Base-by-base conservation (phyloP, 2,888 invertebrate species). In the Lepidocyrtoides sp. region DNA sequence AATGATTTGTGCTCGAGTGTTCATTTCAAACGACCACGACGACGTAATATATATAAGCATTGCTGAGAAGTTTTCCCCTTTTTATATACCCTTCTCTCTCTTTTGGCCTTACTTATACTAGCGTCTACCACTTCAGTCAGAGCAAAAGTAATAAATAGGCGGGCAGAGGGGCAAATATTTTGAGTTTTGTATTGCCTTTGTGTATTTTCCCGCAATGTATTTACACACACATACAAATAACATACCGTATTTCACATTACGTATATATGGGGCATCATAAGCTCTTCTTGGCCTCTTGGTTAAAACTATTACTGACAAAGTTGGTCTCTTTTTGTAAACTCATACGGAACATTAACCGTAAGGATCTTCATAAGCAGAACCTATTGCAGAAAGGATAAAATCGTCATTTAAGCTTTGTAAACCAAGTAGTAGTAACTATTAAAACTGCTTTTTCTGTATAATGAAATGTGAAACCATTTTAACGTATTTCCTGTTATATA, bases 1-100 rank as follows among this genome's bases (percentile, higher is more conserved):
- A 81, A 60, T 81, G 81, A 81, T 81, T 81, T 81, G 81, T 81
- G 81, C 81, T 81, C 81, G 60, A 81, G 81, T 81, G 57, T 20
- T 54, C 57, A 7, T 36, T 81, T 57, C 36, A 81, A 36, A 81
- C n/a, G 57, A 54, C 57, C 36, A 81, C 54, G 4, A 8, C 20
- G 57, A 7, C 10, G 29, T 60, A n/a, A n/a, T n/a, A n/a, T n/a
- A n/a, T n/a, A n/a, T 60, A 7, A n/a, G 36, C 51, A 48, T 48
- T 12, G 14, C 2, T 17, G n/a, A n/a, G 17, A 4, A 12, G 7
- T 4, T 69, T 8, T 36, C 69, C 1, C 41, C 20, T n/a, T 69
- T 2, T n/a, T n/a, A n/a, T n/a, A n/a, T n/a, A n/a, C 36, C 4
- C 36, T 41, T n/a, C 41, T 36, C 23, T 17, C 60, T 23, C 26